Conservation (phyloP, 2,113 vertebrate genomes). For the Donacobius atricapilla region DNA sequence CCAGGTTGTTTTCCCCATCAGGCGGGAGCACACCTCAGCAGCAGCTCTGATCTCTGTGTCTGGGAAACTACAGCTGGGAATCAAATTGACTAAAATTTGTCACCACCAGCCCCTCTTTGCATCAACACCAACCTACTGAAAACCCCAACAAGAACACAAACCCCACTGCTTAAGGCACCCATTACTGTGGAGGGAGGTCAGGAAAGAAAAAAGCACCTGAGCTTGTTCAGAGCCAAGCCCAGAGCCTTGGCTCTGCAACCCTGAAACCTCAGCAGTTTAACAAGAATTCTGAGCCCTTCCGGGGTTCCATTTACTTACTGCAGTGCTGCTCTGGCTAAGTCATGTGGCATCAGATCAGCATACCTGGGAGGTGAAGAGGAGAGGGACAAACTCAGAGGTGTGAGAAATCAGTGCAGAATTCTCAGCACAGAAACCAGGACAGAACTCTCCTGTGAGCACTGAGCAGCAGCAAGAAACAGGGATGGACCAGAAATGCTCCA, state of each 20-base stretch:
- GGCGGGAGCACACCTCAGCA: not conserved
- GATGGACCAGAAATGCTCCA: not conserved
- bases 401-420: not conserved
- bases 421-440: not conserved
- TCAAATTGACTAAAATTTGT: not conserved
- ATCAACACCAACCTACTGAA: not conserved
- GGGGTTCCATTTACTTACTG: slow-evolving; percentile 76
- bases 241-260: not conserved
- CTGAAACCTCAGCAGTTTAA: not conserved
- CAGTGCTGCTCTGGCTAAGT: slow-evolving; percentile 89
- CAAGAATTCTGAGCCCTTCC: not conserved
- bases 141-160: not conserved
- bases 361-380: slow-evolving; percentile 75
- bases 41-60: not conserved
- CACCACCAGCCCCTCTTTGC: not conserved
- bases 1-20: not conserved
- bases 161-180: not conserved
- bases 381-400: not conserved
- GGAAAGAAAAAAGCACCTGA: not conserved
- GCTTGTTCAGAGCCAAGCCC: not conserved
- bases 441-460: not conserved
- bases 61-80: not conserved
- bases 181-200: no score
- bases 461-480: not conserved
- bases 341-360: slow-evolving; percentile 92